A percentile compares a stretch with the other conserved stretches of the same genome.
phyloP scores from a whole-genome alignment of 2,888 invertebrate genomes.

The Diarsia dahlii region DNA sequence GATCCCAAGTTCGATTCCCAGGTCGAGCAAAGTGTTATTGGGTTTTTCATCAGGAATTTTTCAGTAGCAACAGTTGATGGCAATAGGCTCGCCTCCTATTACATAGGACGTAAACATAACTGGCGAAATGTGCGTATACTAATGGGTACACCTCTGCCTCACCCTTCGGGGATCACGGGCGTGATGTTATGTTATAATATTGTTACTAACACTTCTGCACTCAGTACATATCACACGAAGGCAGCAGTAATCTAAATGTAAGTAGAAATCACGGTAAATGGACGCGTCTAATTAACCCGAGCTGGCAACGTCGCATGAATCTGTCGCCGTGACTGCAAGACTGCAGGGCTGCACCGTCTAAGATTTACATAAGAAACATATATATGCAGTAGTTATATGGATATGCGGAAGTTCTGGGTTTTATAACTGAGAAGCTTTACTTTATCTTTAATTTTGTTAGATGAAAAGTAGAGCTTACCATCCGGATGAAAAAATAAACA shows the following conservation, averaged over 20 bases:
- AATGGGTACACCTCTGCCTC: too few relatives aligned
- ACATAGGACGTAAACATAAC: too few relatives aligned
- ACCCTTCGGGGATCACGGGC: too few relatives aligned
- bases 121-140: too few relatives aligned
- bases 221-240: not conserved
- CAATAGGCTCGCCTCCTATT: too few relatives aligned
- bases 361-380: conserved; percentile 29
- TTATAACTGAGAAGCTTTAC: not conserved
- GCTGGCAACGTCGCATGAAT: conserved; percentile 55
- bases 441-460: not conserved
- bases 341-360: conserved; percentile 6
- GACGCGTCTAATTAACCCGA: conserved; percentile 72
- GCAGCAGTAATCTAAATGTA: conserved; percentile 50
- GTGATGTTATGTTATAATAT: too few relatives aligned
- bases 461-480: not conserved
- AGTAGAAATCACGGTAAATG: conserved; percentile 71
- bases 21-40: too few relatives aligned
- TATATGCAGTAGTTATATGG: conserved; percentile 5
- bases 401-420: not conserved
- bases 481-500: too few relatives aligned
- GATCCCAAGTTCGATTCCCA: too few relatives aligned
- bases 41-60: too few relatives aligned
- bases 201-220: too few relatives aligned
- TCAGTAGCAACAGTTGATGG: too few relatives aligned
- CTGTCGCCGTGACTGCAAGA: conserved; percentile 16